These are phyloP conservation scores for Campopleginae sp. DNA, from an alignment of 2,888 invertebrate genomes.

Conservation along the genomic window DNA sequence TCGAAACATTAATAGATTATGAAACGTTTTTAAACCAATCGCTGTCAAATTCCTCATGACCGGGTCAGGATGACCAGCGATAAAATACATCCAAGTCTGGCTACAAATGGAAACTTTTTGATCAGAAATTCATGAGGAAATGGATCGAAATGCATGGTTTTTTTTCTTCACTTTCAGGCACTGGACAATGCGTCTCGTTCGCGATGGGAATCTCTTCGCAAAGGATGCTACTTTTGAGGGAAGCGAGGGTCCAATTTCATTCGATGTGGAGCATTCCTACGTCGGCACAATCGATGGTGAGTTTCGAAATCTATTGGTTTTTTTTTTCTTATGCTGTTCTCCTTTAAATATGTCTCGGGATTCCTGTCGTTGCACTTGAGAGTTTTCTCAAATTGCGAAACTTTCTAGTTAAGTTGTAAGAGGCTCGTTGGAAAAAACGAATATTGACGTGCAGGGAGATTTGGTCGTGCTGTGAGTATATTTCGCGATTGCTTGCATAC, in stretches of 20 bases:
- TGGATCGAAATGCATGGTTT: slow-evolving; percentile 1
- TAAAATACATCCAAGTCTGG: no score
- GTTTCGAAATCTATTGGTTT: slow-evolving; percentile 56
- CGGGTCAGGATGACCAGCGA: no score
- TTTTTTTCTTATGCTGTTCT: not conserved
- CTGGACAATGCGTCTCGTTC: slow-evolving; percentile 81
- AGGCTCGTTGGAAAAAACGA: not conserved
- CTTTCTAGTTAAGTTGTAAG: not conserved
- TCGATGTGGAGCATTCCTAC: slow-evolving; percentile 81
- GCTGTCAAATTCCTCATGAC: not conserved
- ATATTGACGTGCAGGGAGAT: not conserved
- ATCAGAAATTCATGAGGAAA: not conserved
- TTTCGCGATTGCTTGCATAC: not conserved
- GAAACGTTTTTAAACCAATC: not conserved
- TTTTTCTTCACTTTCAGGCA: slow-evolving; percentile 73
- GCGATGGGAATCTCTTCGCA: slow-evolving; percentile 79
- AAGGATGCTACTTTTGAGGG: slow-evolving; percentile 81
- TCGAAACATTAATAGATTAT: not conserved
- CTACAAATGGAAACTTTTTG: no score
- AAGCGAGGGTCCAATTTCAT: slow-evolving; percentile 79
- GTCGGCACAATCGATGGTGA: slow-evolving; percentile 81
- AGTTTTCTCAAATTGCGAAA: not conserved
- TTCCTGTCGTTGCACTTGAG: not conserved
- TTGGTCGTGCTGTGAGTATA: not conserved
- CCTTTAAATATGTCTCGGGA: not conserved